Evolutionary conservation across 1,140 invertebrate species (phyloP).

Genomic region (Papilio polytes): DNA sequence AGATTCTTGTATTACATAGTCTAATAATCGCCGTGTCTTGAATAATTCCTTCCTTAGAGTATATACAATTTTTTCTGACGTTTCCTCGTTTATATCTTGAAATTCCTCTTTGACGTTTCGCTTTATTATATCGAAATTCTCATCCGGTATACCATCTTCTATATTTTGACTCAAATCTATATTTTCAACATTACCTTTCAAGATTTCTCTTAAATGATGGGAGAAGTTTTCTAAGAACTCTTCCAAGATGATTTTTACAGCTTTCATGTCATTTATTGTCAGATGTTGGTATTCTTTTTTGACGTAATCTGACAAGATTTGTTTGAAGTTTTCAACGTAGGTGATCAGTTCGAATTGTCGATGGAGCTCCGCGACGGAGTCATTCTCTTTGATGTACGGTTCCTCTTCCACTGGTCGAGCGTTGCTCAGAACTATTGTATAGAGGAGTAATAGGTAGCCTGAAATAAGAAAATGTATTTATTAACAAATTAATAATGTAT

Average conservation of each 20-base stretch:
- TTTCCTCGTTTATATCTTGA: conserved; percentile 47
- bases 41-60: conserved; percentile 53
- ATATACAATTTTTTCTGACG: conserved; percentile 49
- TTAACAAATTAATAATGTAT: too few relatives aligned
- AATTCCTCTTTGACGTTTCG: conserved; percentile 50
- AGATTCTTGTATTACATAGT: conserved; percentile 48
- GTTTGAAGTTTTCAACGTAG: conserved; percentile 50
- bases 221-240: conserved; percentile 53
- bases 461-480: background rate
- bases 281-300: conserved; percentile 47
- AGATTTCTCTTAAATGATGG: conserved; percentile 50
- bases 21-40: conserved; percentile 49
- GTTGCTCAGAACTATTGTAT: background rate
- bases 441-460: background rate
- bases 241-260: conserved; percentile 47
- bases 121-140: conserved; percentile 53
- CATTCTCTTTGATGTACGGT: background rate
- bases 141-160: conserved; percentile 53
- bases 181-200: conserved; percentile 40
- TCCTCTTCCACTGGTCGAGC: background rate
- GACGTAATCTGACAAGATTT: conserved; percentile 50
- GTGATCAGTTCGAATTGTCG: conserved; percentile 36
- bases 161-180: conserved; percentile 41
- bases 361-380: background rate
- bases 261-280: conserved; percentile 46